These are phyloP conservation scores for Drosophila busckii DNA, from an alignment of 1,140 invertebrate species.

Conservation along the genomic window DNA sequence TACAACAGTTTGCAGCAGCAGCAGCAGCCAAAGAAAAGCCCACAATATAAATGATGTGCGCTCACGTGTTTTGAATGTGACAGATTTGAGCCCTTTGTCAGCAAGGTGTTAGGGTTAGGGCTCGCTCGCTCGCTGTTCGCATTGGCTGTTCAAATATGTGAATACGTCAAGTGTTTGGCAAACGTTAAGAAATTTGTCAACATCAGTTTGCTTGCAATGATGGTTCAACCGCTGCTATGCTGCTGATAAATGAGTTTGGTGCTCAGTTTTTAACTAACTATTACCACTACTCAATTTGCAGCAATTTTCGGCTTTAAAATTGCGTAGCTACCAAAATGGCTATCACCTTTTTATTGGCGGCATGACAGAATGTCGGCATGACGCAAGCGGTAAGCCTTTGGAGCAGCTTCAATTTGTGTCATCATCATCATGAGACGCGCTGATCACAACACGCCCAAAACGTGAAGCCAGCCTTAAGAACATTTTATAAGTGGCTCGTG, in stretches of 20 bases:
- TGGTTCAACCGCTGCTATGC: background rate
- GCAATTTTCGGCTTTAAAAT: conserved; percentile 1
- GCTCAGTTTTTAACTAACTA: background rate
- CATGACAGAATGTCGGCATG: no score
- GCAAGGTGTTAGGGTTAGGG: no score
- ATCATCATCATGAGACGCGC: conserved; percentile 19
- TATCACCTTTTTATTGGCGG: no score
- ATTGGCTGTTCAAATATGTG: no score
- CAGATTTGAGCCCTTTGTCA: conserved; percentile 74
- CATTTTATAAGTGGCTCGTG: conserved; percentile 43
- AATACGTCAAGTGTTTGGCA: conserved; percentile 38
- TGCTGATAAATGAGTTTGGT: conserved; percentile 15
- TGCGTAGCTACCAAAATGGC: background rate
- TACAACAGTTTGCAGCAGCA: conserved; percentile 31
- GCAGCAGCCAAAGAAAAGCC: conserved; percentile 18
- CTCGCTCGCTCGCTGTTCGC: no score
- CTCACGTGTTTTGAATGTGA: conserved; percentile 73
- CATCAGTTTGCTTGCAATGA: conserved; percentile 40
- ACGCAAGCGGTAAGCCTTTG: no score
- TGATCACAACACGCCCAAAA: conserved; percentile 20
- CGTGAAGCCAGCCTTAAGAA: conserved; percentile 37
- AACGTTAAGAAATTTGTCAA: conserved; percentile 62
- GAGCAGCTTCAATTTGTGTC: no score
- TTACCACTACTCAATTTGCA: background rate
- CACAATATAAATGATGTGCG: conserved; percentile 68